A percentile compares a stretch with the other conserved stretches of the same genome.
phyloP scores from a whole-genome alignment of 2,797 vertebrate species.

The Enteromius mattozi region DNA sequence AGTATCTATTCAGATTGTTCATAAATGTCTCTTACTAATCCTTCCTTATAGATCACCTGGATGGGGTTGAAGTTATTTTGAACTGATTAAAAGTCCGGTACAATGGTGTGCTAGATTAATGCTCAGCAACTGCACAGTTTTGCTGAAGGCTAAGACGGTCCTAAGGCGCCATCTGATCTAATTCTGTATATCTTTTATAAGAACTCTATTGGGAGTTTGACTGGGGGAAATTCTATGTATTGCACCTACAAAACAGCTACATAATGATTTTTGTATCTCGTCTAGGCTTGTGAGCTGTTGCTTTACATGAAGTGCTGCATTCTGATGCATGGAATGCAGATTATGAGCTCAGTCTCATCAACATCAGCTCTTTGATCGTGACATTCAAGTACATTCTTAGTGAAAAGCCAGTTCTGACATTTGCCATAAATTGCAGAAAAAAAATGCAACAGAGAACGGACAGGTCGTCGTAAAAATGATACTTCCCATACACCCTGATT shows the following conservation, averaged over 20 bases:
- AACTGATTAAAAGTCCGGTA: background rate
- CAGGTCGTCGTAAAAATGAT: background rate
- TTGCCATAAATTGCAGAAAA: conserved; percentile 25
- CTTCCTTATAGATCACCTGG: background rate
- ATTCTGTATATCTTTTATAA: background rate
- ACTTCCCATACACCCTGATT: conserved; percentile 22
- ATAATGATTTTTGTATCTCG: background rate
- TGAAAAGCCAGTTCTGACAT: conserved; percentile 31
- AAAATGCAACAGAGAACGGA: background rate
- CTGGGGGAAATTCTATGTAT: background rate
- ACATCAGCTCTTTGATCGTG: conserved; percentile 35
- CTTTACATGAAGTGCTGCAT: background rate
- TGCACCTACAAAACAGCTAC: background rate
- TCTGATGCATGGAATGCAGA: conserved; percentile 13
- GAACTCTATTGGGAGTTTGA: background rate
- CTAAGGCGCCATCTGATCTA: background rate
- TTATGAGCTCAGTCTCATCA: conserved; percentile 32
- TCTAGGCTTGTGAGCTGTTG: background rate
- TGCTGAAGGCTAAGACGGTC: background rate
- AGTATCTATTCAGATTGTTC: background rate
- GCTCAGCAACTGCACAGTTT: background rate
- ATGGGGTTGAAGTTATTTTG: background rate
- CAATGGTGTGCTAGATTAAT: background rate
- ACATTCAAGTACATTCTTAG: conserved; percentile 14
- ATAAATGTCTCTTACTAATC: background rate